Evolutionary conservation across 2,888 invertebrate species (phyloP).

Genomic region (Drosophila macrospina): DNA sequence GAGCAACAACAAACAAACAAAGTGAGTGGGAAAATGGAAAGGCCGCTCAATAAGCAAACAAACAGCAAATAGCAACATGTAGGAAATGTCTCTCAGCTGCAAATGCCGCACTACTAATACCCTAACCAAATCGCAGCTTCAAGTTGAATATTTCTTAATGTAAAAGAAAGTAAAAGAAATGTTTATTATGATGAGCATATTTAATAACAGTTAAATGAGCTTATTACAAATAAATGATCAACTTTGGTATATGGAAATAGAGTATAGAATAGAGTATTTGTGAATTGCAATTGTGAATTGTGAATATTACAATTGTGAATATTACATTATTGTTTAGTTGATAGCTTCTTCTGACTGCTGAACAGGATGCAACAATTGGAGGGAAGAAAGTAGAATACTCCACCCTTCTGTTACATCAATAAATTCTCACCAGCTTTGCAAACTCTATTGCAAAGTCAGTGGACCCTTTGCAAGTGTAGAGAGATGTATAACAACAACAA

Average conservation of each 20-base stretch:
- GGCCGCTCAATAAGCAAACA: slow-evolving; percentile 64
- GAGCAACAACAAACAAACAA: slow-evolving; percentile 43
- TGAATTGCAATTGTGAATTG: too few relatives aligned
- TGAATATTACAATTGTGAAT: too few relatives aligned
- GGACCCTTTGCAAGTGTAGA: background rate
- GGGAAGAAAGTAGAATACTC: too few relatives aligned
- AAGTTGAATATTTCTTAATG: background rate
- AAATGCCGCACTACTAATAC: slow-evolving; percentile 17
- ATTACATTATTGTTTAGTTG: too few relatives aligned
- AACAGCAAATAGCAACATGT: slow-evolving; percentile 63
- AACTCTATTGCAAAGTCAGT: background rate
- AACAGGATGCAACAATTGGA: too few relatives aligned
- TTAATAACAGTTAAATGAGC: too few relatives aligned
- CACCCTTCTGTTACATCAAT: background rate
- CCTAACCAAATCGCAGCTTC: slow-evolving; percentile 5
- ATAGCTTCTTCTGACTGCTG: too few relatives aligned
- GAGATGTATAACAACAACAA: slow-evolving; percentile 30
- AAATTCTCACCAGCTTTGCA: background rate
- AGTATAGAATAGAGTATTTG: too few relatives aligned
- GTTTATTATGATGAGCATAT: too few relatives aligned
- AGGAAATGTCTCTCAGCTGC: slow-evolving; percentile 10
- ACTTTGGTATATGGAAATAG: too few relatives aligned
- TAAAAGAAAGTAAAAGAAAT: too few relatives aligned
- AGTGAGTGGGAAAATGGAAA: slow-evolving; percentile 63
- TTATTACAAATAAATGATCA: too few relatives aligned